A percentile compares a stretch with the other conserved stretches of the same genome.
phyloP scores from a whole-genome alignment of 2,797 vertebrate genomes.

The Rhabdomys pumilio region DNA sequence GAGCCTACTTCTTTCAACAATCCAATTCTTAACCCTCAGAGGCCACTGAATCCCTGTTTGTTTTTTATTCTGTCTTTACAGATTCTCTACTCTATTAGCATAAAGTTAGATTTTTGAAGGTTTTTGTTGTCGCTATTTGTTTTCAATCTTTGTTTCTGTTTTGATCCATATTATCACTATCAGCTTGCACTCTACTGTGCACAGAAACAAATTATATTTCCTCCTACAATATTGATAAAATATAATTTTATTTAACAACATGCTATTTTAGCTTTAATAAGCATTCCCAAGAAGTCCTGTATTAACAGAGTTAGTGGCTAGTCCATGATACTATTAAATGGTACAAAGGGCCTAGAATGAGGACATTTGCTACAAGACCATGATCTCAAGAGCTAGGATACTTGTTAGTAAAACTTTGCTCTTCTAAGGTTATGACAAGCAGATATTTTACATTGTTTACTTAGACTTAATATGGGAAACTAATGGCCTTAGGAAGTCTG shows the following conservation, averaged over 20 bases:
- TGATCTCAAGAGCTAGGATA: neutral
- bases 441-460: neutral
- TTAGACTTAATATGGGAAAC: neutral
- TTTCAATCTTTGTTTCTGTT: neutral
- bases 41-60: neutral
- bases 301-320: neutral
- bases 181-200: too few species aligned
- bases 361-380: neutral
- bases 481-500: constrained; percentile 1
- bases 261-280: neutral
- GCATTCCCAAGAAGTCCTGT: neutral
- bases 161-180: neutral
- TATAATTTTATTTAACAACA: neutral
- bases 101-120: neutral
- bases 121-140: neutral
- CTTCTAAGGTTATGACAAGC: neutral
- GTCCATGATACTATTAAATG: fast-evolving
- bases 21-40: neutral
- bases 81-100: neutral
- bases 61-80: neutral
- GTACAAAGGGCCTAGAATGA: neutral
- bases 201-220: neutral
- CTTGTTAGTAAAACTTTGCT: neutral
- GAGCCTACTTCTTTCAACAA: fast-evolving
- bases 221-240: neutral